Base-by-base conservation (phyloP, 2,113 vertebrate genomes). In the Pachypanchax playfairii region DNA sequence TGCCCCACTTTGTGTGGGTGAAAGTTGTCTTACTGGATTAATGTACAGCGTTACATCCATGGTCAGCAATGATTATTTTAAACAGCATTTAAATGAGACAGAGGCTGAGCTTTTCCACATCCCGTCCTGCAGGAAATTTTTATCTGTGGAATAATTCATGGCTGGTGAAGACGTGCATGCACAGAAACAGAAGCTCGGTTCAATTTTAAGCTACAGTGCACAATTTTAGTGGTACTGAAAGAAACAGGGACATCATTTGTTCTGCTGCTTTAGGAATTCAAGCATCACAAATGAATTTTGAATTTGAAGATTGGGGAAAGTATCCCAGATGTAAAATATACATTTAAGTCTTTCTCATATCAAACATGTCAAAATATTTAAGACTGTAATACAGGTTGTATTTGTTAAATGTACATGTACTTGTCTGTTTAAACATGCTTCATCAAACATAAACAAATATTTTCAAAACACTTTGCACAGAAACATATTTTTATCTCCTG, bases 11-110 rank as follows among this genome's bases (percentile, higher is more conserved):
- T 65, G 50, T 35, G 15, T 12, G 26, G 47, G 22, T 70, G 7
- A 51, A 61, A 73, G 48, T 26, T 56, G 24, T 53, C 2, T 61
- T 69, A 65, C 36, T 57, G 77, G 54, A 64, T 78, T 73, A 55
- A 36, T 41, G 53, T 28, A 41, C 36, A 69, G 70, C 57, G 67
- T 70, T 67, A 65, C 44, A 61, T 52, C 29, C 31, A 7, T 11
- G 50, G 15, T 60, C 36, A 59, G 55, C 47, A 56, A 36, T 46
- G 39, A 54, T 53, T 46, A 51, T 33, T 46, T 60, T 58, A 43
- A 63, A 57, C 28, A 56, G 49, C 36, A 22, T 58, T 31, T 24
- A 28, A 26, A 73, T 35, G 42, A n/a, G n/a, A n/a, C n/a, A n/a
- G n/a, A n/a, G n/a, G n/a, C n/a, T n/a, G n/a, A 24, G 25, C 20